A percentile compares a stretch with the other conserved stretches of the same genome.
These are phyloP conservation scores for Metellina segmentata DNA, from an alignment of 2,888 invertebrate genomes.

Conservation along the genomic window DNA sequence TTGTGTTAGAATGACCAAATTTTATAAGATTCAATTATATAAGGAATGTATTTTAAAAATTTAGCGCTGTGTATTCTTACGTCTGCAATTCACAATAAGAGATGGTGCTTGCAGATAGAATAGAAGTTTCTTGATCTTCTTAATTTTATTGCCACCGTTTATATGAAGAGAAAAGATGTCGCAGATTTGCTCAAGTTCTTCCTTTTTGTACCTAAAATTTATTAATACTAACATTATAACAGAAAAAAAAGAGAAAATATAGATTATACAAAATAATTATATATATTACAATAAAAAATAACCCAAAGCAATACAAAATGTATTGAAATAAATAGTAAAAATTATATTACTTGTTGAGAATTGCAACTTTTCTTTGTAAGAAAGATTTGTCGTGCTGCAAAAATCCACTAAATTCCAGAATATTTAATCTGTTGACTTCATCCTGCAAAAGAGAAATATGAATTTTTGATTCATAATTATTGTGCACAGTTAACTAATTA, in stretches of 20 bases:
- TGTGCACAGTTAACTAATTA: neutral
- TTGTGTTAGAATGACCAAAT: neutral
- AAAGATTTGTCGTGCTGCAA: neutral
- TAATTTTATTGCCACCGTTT: neutral
- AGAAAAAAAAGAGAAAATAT: neutral
- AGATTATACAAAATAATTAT: neutral
- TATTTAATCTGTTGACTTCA: constrained; percentile 13
- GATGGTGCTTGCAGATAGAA: constrained; percentile 2
- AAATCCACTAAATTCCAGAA: constrained; percentile 52
- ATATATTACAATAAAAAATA: neutral
- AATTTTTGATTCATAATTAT: neutral
- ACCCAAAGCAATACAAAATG: neutral
- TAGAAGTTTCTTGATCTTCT: constrained; percentile 16
- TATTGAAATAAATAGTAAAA: neutral
- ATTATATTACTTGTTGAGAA: constrained; percentile 16
- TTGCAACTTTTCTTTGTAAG: neutral
- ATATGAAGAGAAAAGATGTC: neutral
- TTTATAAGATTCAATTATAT: neutral
- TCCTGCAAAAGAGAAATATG: constrained; percentile 12
- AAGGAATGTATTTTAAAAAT: neutral
- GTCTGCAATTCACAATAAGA: neutral
- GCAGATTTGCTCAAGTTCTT: constrained; percentile 22
- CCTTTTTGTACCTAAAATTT: constrained; percentile 2
- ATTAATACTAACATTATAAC: neutral
- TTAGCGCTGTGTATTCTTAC: neutral